Percentiles rank a stretch among this genome's conserved stretches.
Evolutionary conservation across 2,888 invertebrate genomes (phyloP).

Genomic region (Schizaphis graminum): DNA sequence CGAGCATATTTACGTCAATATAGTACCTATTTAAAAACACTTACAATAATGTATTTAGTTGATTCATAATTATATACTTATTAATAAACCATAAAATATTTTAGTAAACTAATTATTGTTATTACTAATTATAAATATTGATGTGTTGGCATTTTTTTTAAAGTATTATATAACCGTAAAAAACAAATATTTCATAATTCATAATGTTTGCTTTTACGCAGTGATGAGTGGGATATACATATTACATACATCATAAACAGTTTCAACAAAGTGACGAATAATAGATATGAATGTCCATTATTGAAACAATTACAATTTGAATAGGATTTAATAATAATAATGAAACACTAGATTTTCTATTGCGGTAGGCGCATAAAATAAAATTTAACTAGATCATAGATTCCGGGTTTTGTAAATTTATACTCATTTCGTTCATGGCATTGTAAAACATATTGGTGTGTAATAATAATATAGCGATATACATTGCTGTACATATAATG

Average conservation of each 20-base stretch:
- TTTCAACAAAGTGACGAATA: neutral
- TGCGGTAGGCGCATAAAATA: neutral
- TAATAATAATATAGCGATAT: neutral
- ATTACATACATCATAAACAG: neutral
- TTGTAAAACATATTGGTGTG: neutral
- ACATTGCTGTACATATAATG: neutral
- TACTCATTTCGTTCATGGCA: neutral
- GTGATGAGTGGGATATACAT: neutral
- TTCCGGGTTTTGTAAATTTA: neutral
- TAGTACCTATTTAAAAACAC: neutral
- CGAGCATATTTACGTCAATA: neutral
- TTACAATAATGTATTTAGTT: neutral
- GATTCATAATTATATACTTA: neutral
- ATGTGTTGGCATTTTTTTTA: neutral
- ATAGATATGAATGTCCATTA: neutral
- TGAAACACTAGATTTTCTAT: neutral
- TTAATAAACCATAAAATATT: neutral
- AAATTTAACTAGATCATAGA: neutral
- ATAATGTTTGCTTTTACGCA: neutral
- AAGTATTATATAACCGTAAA: neutral
- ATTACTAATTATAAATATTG: neutral
- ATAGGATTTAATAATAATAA: neutral
- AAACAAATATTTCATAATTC: constrained; percentile 42
- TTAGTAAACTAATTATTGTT: neutral
- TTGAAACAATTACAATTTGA: neutral